These are phyloP conservation scores for Bimastos eiseni DNA, from an alignment of 2,888 invertebrate species.

Conservation along the genomic window DNA sequence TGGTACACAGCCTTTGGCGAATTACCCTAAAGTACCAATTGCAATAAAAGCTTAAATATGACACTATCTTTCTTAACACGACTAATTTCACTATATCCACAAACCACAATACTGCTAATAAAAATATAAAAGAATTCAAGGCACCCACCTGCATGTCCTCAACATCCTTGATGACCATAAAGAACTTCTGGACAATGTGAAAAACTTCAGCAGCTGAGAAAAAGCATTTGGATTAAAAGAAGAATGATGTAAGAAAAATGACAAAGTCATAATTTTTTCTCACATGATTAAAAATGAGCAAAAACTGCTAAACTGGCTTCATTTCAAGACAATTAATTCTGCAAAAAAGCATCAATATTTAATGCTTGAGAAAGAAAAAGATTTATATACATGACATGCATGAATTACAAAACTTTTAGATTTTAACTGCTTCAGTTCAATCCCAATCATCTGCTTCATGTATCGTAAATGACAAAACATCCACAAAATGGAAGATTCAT, in stretches of 20 bases:
- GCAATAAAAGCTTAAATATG: background rate
- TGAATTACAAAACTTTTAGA: background rate
- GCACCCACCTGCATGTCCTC: slow-evolving; percentile 65
- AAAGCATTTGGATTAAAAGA: background rate
- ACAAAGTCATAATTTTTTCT: background rate
- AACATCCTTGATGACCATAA: slow-evolving; percentile 70
- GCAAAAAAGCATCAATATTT: too few relatives aligned
- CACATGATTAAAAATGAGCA: background rate
- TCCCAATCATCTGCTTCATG: too few relatives aligned
- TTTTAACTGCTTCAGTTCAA: background rate
- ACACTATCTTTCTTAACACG: background rate
- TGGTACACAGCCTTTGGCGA: background rate
- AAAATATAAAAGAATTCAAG: background rate
- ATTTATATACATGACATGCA: background rate
- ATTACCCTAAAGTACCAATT: background rate
- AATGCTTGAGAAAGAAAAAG: background rate
- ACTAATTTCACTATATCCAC: background rate
- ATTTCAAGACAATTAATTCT: too few relatives aligned
- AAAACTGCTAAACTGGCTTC: background rate
- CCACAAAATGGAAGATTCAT: background rate
- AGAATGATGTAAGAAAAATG: background rate
- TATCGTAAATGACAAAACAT: background rate
- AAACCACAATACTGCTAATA: background rate
- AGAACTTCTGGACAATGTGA: slow-evolving; percentile 71
- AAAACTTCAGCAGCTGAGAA: slow-evolving; percentile 72